phyloP scores from a whole-genome alignment of 2,113 vertebrate species.

The Petrocephalus microphthalmus region DNA sequence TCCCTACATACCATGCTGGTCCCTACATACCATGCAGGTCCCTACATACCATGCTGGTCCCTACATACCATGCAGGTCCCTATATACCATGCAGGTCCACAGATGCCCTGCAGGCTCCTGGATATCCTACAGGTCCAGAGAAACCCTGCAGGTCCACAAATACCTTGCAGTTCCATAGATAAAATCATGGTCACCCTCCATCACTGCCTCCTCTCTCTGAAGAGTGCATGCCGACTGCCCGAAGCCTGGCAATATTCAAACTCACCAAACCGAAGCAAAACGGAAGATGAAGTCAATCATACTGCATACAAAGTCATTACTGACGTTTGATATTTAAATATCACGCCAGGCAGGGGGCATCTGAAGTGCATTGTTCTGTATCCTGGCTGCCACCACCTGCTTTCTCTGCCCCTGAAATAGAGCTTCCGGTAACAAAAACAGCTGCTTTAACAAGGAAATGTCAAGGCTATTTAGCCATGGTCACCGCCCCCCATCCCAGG shows the following conservation, averaged over 20 bases:
- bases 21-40: neutral
- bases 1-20: no score
- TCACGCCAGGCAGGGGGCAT: neutral
- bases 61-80: neutral
- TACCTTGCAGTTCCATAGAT: neutral
- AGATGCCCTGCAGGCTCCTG: no score
- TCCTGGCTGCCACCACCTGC: neutral
- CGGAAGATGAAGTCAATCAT: neutral
- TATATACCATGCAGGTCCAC: no score
- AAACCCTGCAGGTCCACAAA: neutral
- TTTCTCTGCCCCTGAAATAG: neutral
- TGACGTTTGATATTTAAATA: constrained; percentile 1
- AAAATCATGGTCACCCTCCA: neutral
- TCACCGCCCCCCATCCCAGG: neutral
- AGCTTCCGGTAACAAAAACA: neutral
- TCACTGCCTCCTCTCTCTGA: neutral
- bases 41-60: neutral
- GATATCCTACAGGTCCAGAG: no score
- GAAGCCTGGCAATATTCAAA: neutral
- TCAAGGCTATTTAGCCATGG: neutral
- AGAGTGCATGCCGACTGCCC: neutral
- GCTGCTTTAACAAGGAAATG: neutral
- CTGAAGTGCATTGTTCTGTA: neutral
- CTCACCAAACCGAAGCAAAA: neutral
- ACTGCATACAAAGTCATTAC: neutral